Evolutionary conservation across 2,888 invertebrate species (phyloP), one percentile per base, ranked within the genome.

Genomic region (Dolomedes plantarius): DNA sequence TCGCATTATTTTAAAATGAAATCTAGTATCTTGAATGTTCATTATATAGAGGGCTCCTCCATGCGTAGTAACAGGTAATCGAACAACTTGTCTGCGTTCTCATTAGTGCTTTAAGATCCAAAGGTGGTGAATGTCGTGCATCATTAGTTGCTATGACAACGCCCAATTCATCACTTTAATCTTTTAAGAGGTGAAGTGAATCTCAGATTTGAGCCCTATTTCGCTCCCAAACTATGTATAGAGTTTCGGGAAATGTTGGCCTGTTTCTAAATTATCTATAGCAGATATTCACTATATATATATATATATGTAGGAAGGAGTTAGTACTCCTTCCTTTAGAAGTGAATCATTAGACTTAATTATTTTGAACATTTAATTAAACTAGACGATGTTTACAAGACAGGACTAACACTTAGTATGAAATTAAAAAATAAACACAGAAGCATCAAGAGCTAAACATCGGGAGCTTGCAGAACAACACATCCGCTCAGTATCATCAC

Each of bases 31-130:
- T 46, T 16, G 46, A 46, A 46, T 46, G 16, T 46, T 46, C 46
- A 46, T 46, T 9, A 46, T 16, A 46, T 46, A 16, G 16, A 46
- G 16, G 46, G 16, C 16, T 16, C 7, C 16, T 46, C 16, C 16
- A 46, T 2, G 46, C 16, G 9, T 16, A 36, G 75, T 31, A 36
- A 65, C 72, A 67, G 50, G 77, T 77, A 46, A 46, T 46, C 46
- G 46, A 46, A 46, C 46, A 46, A 46, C 46, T 46, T 46, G 46
- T 46, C 46, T 46, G 46, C 2, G 62, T 72, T 56, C 83, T 85
- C 85, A 85, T 85, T 85, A 85, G 78, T 77, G 85, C 85, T 85
- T 85, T 85, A 77, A 85, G 78, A 78, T 68, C 50, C 73, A 73
- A 81, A 67, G 65, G 73, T 36, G 32, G 9, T 6, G 68, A 67